These are phyloP conservation scores for Myiopsitta monachus DNA, from an alignment of 2,113 vertebrate genomes.

Conservation along the genomic window DNA sequence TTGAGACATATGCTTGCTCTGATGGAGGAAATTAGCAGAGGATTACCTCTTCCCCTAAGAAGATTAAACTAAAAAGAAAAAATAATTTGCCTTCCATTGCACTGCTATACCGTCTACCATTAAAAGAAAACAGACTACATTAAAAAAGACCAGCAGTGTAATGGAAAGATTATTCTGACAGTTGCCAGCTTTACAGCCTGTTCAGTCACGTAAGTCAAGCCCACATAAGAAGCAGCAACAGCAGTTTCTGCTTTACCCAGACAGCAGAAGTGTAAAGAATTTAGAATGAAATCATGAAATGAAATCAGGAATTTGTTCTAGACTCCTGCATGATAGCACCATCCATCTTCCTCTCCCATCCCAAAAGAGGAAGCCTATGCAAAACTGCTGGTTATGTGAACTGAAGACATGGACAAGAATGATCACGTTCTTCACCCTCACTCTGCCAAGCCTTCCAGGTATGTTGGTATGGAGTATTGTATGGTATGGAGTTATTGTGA, in stretches of 20 bases:
- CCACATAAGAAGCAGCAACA: background rate
- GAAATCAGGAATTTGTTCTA: background rate
- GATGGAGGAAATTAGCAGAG: slow-evolving; percentile 73
- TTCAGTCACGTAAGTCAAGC: background rate
- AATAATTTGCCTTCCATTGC: slow-evolving; percentile 60
- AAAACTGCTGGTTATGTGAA: background rate
- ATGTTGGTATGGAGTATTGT: too few species aligned
- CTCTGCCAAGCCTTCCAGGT: background rate
- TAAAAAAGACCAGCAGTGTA: slow-evolving; percentile 49
- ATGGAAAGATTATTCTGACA: slow-evolving; percentile 55
- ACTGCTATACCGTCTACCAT: slow-evolving; percentile 40
- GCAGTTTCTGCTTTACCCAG: background rate
- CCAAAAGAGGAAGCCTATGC: background rate
- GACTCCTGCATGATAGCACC: background rate
- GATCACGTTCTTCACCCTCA: background rate
- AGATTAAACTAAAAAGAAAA: slow-evolving; percentile 68
- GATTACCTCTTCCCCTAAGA: slow-evolving; percentile 67
- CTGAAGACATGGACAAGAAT: background rate
- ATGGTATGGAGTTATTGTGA: too few species aligned
- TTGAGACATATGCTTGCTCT: slow-evolving; percentile 70
- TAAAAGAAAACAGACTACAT: slow-evolving; percentile 39
- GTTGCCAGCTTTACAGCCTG: slow-evolving; percentile 7
- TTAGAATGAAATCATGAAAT: background rate
- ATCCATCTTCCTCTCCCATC: background rate
- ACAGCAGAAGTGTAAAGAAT: background rate